Conservation (phyloP, 2,797 vertebrate genomes). For the Lophotriccus pileatus region DNA sequence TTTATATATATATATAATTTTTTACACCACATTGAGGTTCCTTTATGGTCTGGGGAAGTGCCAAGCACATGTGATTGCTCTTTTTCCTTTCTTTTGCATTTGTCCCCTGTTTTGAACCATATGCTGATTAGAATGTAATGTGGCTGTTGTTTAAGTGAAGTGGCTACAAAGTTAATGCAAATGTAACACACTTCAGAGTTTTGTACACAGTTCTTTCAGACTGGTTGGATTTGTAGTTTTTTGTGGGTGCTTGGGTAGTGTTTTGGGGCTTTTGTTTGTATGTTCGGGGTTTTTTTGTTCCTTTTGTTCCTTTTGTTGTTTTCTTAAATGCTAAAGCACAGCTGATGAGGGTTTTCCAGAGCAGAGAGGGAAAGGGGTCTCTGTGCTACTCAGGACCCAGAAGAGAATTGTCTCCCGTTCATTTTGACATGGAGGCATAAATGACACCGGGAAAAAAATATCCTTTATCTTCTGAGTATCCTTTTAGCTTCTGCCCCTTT, state of each 20-base stretch:
- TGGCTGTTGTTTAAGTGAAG: not conserved
- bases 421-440: not conserved
- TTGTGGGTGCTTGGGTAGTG: not conserved
- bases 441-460: not conserved
- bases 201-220: not conserved
- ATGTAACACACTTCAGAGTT: not conserved
- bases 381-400: not conserved
- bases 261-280: fast-evolving
- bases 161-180: not conserved
- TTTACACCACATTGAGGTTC: not conserved
- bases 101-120: not conserved
- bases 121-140: not conserved
- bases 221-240: not conserved
- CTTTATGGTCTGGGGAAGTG: not conserved
- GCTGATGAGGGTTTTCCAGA: not conserved
- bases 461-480: not conserved
- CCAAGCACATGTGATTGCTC: not conserved
- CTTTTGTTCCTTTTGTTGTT: not conserved
- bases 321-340: not conserved
- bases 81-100: not conserved
- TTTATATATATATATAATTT: not conserved
- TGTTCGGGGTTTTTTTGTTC: not conserved
- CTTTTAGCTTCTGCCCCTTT: not conserved
- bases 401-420: not conserved
- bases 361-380: not conserved